phyloP scores from a whole-genome alignment of 2,888 invertebrate genomes.

The Globia sparganii region DNA sequence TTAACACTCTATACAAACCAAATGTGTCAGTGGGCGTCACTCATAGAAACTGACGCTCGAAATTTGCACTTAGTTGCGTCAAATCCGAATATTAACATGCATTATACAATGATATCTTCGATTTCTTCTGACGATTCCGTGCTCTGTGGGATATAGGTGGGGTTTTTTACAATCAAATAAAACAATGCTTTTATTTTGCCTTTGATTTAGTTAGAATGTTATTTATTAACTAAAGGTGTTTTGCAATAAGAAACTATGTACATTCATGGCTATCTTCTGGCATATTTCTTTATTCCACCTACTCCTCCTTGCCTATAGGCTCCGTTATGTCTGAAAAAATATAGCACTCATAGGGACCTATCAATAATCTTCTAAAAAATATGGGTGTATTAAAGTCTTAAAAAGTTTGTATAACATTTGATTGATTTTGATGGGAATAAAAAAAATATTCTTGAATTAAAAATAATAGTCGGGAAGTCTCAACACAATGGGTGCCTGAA shows the following conservation, averaged over 20 bases:
- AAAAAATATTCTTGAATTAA: not conserved
- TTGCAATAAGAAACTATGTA: not conserved
- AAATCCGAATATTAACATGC: too few relatives aligned
- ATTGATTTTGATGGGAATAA: not conserved
- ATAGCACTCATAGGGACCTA: not conserved
- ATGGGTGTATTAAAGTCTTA: too few relatives aligned
- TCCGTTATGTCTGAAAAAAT: not conserved
- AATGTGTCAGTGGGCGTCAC: too few relatives aligned
- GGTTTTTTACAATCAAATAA: not conserved
- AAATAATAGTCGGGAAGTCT: not conserved
- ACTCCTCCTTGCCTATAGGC: not conserved
- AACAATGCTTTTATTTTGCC: not conserved
- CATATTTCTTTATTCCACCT: conserved; percentile 21
- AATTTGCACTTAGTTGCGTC: too few relatives aligned
- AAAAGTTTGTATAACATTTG: not conserved
- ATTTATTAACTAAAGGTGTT: not conserved
- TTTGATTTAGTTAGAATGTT: not conserved
- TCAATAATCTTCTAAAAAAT: not conserved
- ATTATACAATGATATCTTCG: too few relatives aligned
- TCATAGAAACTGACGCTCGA: too few relatives aligned
- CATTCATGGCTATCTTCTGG: not conserved
- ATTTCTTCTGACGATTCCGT: too few relatives aligned
- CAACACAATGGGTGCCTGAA: not conserved
- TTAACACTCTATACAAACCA: too few relatives aligned
- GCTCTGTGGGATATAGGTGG: not conserved